Percentiles rank a stretch among this genome's conserved stretches.
Evolutionary conservation across 2,113 vertebrate genomes (phyloP).

Genomic region (Alaudala cheleensis): DNA sequence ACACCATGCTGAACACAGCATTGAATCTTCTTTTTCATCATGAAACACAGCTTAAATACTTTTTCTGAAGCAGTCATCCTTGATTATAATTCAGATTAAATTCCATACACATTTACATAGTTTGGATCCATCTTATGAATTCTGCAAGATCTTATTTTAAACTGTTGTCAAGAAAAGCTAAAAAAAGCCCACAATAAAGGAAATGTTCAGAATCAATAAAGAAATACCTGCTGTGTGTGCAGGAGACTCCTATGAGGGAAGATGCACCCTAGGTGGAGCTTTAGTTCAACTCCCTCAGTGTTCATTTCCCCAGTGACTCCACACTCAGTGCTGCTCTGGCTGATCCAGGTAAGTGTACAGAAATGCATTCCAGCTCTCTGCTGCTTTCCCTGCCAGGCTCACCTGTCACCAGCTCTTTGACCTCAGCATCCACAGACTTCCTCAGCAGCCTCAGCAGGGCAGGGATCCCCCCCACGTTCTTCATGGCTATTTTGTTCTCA

Average conservation of each 20-base stretch:
- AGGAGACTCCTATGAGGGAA: background rate
- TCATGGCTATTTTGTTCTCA: constrained; percentile 94
- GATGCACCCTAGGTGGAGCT: background rate
- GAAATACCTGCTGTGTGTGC: background rate
- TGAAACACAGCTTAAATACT: background rate
- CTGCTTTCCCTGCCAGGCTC: constrained; percentile 1
- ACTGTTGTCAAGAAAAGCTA: background rate
- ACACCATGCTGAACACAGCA: background rate
- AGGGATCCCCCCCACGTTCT: constrained; percentile 91
- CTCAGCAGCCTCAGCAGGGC: constrained; percentile 91
- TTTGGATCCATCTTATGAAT: background rate
- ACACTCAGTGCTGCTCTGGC: background rate
- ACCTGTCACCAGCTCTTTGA: constrained; percentile 96
- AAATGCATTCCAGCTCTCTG: background rate
- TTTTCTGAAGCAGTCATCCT: background rate
- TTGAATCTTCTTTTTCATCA: background rate
- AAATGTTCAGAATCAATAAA: background rate
- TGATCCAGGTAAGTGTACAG: background rate
- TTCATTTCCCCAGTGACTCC: background rate
- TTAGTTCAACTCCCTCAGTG: background rate
- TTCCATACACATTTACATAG: background rate
- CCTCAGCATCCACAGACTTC: constrained; percentile 91
- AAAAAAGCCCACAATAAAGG: background rate
- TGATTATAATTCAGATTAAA: background rate
- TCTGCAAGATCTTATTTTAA: background rate